These are phyloP conservation scores for Noctua janthina DNA, from an alignment of 2,888 invertebrate species.

Conservation along the genomic window DNA sequence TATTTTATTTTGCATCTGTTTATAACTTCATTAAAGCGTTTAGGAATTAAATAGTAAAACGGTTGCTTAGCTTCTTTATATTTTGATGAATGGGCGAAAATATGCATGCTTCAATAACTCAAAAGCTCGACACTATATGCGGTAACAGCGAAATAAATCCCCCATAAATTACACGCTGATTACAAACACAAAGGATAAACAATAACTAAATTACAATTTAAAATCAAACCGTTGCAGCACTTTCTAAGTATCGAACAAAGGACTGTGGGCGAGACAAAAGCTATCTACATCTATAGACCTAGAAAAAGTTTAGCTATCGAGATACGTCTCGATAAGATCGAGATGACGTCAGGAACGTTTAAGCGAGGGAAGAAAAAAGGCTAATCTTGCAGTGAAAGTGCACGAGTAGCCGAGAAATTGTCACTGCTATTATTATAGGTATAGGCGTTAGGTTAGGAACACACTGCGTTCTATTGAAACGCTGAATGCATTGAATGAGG, in stretches of 20 bases:
- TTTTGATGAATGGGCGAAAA: not conserved
- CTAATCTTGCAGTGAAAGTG: slow-evolving; percentile 77
- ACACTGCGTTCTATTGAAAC: slow-evolving; percentile 44
- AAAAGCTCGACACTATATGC: too few species aligned
- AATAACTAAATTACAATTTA: slow-evolving; percentile 56
- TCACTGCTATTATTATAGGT: slow-evolving; percentile 70
- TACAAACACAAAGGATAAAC: slow-evolving; percentile 56
- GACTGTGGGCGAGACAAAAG: slow-evolving; percentile 61
- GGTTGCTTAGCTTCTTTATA: not conserved
- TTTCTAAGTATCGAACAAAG: slow-evolving; percentile 64
- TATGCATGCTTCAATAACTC: too few species aligned
- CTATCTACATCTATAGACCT: slow-evolving; percentile 41
- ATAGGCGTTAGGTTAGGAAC: slow-evolving; percentile 60
- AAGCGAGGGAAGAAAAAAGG: slow-evolving; percentile 66
- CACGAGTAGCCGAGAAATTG: slow-evolving; percentile 69
- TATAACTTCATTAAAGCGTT: not conserved
- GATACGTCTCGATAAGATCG: slow-evolving; percentile 49
- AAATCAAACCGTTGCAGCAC: slow-evolving; percentile 55
- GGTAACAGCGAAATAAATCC: slow-evolving; percentile 5
- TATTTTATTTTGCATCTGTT: not conserved
- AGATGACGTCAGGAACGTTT: slow-evolving; percentile 29
- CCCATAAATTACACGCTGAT: slow-evolving; percentile 47
- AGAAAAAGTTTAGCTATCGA: slow-evolving; percentile 50
- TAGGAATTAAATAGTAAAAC: not conserved
- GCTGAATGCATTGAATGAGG: not conserved